Evolutionary conservation across 2,888 invertebrate species (phyloP), one percentile per base, ranked within the genome.

Genomic region (Thymelicus acteon): DNA sequence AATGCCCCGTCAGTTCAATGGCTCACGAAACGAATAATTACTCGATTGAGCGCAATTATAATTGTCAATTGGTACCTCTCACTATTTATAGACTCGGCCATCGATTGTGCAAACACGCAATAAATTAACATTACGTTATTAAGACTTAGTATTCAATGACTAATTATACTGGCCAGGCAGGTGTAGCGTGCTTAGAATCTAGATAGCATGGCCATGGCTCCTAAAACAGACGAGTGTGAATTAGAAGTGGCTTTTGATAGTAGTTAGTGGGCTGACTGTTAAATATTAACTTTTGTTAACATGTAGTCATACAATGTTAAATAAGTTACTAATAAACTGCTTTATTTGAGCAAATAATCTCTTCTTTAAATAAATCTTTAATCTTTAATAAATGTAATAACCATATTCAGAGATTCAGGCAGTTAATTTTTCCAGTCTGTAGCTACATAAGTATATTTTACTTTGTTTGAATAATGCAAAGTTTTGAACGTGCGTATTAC

Each of bases 81-180:
- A 54, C 54, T 54, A 54, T 54, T 54, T 54, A 54, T 54, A 54
- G 54, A 19, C 24, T 8, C 54, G 24, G 10, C 54, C 54, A 54
- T 37, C 39, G n/a, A 58, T 58, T 58, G 58, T 66, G 44, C 13
- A 24, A n/a, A 57, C 65, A 57, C 24, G 65, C 57, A n/a, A 65
- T 54, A 15, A 37, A 63, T 63, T 63, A 19, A 15, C 63, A 44
- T 24, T 57, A 24, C 37, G 31, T 44, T 37, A 7, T 24, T 37
- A 58, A 58, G 58, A 57, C 40, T 65, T 65, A 65, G 65, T 65
- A 57, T 65, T 65, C 65, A 57, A n/a, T 24, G 48, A 54, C 64
- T 64, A 64, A 64, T 64, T 64, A 64, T 54, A 52, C 40, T 54
- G 54, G 40, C 64, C 19, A n/a, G 64, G 64, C 52, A 64, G 64